Evolutionary conservation across 1,140 invertebrate genomes (phyloP).

Genomic region (Aphelinus certus): DNA sequence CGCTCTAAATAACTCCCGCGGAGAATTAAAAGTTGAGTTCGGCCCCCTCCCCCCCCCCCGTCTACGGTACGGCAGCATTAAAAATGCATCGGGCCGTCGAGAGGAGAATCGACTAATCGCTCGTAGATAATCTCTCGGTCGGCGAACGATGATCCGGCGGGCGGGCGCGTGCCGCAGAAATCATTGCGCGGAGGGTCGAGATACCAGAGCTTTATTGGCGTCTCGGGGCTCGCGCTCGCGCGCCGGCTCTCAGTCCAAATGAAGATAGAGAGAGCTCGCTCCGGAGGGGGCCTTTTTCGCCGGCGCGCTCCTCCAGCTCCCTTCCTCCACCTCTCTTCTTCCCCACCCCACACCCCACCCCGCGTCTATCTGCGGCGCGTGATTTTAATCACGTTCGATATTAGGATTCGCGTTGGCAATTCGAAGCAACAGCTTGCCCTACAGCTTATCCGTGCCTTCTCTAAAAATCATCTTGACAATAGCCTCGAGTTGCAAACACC

Average conservation of each 20-base stretch:
- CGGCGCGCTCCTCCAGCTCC: not conserved
- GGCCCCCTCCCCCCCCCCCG: not conserved
- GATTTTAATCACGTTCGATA: no score
- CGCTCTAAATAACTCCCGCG: not conserved
- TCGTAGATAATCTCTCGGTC: constrained; percentile 49
- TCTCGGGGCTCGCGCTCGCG: constrained; percentile 50
- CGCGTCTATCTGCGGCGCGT: no score
- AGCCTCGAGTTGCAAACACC: no score
- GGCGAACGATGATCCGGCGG: constrained; percentile 46
- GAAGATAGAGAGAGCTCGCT: constrained; percentile 55
- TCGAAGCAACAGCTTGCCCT: no score
- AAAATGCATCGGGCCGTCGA: constrained; percentile 21
- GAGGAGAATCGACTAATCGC: constrained; percentile 16
- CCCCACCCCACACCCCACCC: no score
- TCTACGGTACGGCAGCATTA: constrained; percentile 9
- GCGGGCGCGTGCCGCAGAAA: constrained; percentile 20
- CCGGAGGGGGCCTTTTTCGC: not conserved
- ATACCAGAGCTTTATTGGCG: constrained; percentile 60
- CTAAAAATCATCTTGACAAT: no score
- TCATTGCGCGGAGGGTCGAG: constrained; percentile 45
- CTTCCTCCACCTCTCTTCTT: no score
- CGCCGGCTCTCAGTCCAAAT: constrained; percentile 55
- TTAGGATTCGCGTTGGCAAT: no score
- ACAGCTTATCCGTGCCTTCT: no score
- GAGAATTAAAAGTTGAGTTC: constrained; percentile 34